Conservation (phyloP, 2,888 invertebrate genomes). For the Hirudinaria manillensis region DNA sequence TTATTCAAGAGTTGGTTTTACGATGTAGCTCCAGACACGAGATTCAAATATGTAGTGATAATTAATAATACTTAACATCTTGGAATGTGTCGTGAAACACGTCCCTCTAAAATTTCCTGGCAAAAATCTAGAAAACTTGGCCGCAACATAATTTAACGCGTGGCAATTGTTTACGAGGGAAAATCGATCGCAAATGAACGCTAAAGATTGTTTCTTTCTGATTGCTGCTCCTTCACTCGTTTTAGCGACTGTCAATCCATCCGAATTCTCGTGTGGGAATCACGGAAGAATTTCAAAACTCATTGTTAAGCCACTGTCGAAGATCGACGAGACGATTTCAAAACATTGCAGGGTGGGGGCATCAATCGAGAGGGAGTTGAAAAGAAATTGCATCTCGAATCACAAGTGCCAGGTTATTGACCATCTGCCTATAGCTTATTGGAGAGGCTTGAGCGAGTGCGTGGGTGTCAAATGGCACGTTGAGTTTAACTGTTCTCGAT, state of each 20-base stretch:
- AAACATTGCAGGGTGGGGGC: not conserved
- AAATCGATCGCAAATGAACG: no score
- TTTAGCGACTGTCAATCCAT: not conserved
- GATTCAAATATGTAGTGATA: no score
- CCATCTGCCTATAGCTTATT: not conserved
- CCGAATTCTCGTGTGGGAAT: not conserved
- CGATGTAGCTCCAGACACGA: no score
- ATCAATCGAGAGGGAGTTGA: not conserved
- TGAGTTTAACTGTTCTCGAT: not conserved
- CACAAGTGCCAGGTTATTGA: not conserved
- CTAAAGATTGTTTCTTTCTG: no score
- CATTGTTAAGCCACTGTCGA: not conserved
- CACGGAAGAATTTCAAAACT: not conserved
- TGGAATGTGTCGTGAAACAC: no score
- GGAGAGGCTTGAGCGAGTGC: not conserved
- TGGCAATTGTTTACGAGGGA: no score
- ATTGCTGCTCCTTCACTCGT: no score
- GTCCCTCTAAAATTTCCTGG: no score
- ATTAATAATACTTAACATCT: no score
- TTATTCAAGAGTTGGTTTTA: no score
- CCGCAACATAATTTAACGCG: no score
- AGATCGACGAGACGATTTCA: not conserved
- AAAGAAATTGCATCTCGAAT: not conserved
- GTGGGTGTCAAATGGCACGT: not conserved
- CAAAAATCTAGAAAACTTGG: no score